Evolutionary conservation across 2,113 vertebrate genomes (phyloP).

Genomic region (Nycticryphes semicollaris): DNA sequence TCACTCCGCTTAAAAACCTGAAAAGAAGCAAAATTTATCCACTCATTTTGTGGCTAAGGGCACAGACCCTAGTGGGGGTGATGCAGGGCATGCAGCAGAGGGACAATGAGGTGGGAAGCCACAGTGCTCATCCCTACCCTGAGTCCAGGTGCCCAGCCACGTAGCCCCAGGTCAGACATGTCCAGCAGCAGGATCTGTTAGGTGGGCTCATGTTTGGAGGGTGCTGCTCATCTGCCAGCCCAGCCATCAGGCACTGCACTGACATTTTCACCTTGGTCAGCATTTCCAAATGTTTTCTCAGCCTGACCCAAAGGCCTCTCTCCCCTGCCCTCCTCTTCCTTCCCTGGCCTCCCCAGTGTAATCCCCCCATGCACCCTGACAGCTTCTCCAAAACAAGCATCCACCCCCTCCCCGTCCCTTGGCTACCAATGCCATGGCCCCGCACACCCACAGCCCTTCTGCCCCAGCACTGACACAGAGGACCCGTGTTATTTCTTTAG

Average conservation of each 20-base stretch:
- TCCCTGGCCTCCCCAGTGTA: not conserved
- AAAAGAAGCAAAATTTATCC: not conserved
- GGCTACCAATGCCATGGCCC: fast-evolving
- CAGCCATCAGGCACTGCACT: not conserved
- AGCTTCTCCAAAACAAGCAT: not conserved
- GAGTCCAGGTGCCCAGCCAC: fast-evolving
- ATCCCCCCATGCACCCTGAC: not conserved
- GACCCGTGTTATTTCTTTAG: not conserved
- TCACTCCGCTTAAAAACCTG: not conserved
- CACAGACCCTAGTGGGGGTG: fast-evolving
- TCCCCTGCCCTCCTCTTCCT: not conserved
- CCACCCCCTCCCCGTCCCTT: fast-evolving
- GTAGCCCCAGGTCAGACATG: fast-evolving
- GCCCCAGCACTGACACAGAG: fast-evolving
- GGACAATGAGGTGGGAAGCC: fast-evolving
- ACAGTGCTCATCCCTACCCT: not conserved
- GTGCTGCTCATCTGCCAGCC: not conserved
- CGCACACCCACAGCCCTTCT: fast-evolving
- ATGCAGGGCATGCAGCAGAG: fast-evolving
- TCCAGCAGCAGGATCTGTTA: not conserved
- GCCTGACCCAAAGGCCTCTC: not conserved
- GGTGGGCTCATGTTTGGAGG: not conserved
- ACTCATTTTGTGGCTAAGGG: not conserved
- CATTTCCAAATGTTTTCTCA: not conserved
- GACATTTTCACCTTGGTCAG: not conserved